Base-by-base conservation (phyloP, 2,797 vertebrate species). In the Sebastes trivittatus region DNA sequence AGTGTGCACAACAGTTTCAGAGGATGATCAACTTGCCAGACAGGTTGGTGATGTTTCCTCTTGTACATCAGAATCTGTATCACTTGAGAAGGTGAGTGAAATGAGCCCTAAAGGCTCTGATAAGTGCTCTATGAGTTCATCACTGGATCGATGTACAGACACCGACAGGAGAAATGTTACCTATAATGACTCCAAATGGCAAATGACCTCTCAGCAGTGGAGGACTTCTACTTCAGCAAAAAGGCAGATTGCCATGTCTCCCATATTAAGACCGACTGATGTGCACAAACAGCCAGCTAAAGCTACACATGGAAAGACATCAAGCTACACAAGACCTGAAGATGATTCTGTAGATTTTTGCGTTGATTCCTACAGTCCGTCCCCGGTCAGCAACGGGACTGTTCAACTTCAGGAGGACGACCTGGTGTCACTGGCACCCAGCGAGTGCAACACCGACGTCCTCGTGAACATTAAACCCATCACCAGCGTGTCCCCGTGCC, bases 381-480 rank as follows among this genome's bases (percentile, higher is more conserved):
- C 93, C 2, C 87, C 90, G 4, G 56, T 68, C 22, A 93, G 88
- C 0, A 76, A 92, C 2, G 30, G 13, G 34, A 92, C 92, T 4
- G 81, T 80, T 6, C 91, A 83, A 10, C 82, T 88, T 72, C 92
- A 46, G 73, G 95, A 93, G 0, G 89, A 93, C 1, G 96, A 97
- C 6, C 6, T 63, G 4, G 86, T 81, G 68, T 97, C 96, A 5
- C 65, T 95, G 69, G 90, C 92, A 16, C 95, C 93, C 60, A 97
- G 97, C 16, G 96, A 97, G 52, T 96, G 96, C 80, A 96, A 95
- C 85, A 97, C 97, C 6, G 97, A 98, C 56, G 64, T 97, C 66
- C 95, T 97, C 1, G 82, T 97, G 66, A 96, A 87, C 88, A 93
- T 89, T 22, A 92, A 83, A 42, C 88, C 94, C 4, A 4, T 94